Evolutionary conservation across 2,113 vertebrate species (phyloP).

Genomic region (Myotis yumanensis): DNA sequence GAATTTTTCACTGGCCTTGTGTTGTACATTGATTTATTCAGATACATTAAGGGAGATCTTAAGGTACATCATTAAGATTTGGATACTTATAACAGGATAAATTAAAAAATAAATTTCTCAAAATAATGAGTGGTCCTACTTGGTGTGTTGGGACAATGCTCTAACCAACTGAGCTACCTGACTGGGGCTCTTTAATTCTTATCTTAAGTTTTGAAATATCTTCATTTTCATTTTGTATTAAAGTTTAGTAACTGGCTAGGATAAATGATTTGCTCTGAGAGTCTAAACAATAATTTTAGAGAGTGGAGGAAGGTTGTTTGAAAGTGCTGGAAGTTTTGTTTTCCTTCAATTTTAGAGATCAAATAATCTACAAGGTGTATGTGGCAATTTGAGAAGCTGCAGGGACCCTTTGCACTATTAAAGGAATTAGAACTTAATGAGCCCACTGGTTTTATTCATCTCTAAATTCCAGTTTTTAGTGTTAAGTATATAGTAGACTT

Average conservation of each 20-base stretch:
- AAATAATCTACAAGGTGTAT: not conserved
- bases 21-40: not conserved
- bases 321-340: not conserved
- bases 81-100: not conserved
- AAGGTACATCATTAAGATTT: not conserved
- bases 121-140: not conserved
- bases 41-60: not conserved
- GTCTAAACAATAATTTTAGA: not conserved
- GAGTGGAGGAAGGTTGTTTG: not conserved
- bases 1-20: not conserved
- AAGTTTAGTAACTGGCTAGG: not conserved
- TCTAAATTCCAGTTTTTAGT: not conserved
- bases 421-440: not conserved
- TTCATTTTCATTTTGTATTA: conserved; percentile 40
- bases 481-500: not conserved
- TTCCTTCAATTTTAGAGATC: not conserved
- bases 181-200: not conserved
- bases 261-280: not conserved
- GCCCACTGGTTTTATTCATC: not conserved
- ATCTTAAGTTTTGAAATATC: not conserved
- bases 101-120: not conserved
- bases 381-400: not conserved
- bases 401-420: not conserved
- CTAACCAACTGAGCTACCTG: not conserved
- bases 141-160: not conserved